Evolutionary conservation across 2,888 invertebrate genomes (phyloP), one percentile per base, ranked within the genome.

Genomic region (Lasioglossum oenotherae): DNA sequence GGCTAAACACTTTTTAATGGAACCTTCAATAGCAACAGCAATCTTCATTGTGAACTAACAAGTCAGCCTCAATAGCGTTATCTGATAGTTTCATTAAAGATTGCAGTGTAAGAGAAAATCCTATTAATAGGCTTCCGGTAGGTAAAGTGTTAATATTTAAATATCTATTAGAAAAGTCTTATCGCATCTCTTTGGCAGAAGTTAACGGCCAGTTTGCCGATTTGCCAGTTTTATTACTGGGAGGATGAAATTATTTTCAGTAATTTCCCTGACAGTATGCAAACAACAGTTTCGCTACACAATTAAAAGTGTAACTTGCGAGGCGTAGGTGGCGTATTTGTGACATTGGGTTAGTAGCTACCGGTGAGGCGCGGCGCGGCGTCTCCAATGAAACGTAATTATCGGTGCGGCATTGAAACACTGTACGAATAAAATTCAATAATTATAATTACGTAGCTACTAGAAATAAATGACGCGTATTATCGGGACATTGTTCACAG

Each of bases 401-500:
- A 69, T 69, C 23, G 38, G 4, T 4, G 23, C 0, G 8, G 12
- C 38, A 41, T n/a, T 10, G 69, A 41, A 41, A 23, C 41, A 4
- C 19, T 41, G 23, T 10, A 1, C 38, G 41, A 14, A 71, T n/a
- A n/a, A 38, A 38, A n/a, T 38, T 12, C 23, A 23, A 57, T 38
- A 10, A 74, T 74, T 74, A 35, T 35, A 74, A 74, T 74, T 57
- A 4, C 16, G 53, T 57, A 74, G 12, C 31, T 57, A 38, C 31
- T 74, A 35, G n/a, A 19, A 69, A 69, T 53, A 49, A 35, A 69
- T 69, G 27, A 19, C 8, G 23, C 14, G 35, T 16, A 38, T n/a
- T 71, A 71, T 35, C 69, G n/a, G 41, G 67, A 57, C 57, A 82
- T 75, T 64, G n/a, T 71, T 46, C 69, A 60, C 57, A 60, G 71